Conservation (phyloP, 2,797 vertebrate genomes). For the Streptopelia turtur region DNA sequence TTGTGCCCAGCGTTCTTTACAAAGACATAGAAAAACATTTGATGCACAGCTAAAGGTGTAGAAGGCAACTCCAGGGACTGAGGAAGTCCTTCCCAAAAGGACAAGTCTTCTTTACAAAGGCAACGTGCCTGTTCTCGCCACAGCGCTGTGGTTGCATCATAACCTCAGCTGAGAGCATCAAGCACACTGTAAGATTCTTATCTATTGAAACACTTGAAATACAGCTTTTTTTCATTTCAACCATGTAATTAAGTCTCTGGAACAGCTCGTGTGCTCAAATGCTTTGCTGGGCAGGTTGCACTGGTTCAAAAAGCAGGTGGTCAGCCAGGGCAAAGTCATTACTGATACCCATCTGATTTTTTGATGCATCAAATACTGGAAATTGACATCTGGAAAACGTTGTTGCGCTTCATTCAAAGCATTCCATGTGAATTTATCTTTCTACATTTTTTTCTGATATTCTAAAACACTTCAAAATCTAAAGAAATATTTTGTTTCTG, state of each 20-base stretch:
- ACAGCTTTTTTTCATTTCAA: not conserved
- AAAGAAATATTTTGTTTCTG: not conserved
- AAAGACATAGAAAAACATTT: not conserved
- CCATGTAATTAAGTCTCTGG: not conserved
- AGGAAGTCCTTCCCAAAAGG: not conserved
- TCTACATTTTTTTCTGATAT: not conserved
- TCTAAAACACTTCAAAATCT: not conserved
- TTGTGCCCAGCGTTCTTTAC: not conserved
- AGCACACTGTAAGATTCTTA: not conserved
- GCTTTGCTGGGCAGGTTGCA: not conserved
- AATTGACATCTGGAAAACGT: not conserved
- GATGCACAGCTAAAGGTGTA: not conserved
- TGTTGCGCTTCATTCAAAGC: not conserved
- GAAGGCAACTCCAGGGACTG: not conserved
- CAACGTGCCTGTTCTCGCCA: rapidly evolving
- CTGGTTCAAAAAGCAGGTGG: not conserved
- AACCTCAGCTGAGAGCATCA: not conserved
- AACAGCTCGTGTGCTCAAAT: not conserved
- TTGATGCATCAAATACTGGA: not conserved
- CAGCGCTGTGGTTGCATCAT: not conserved
- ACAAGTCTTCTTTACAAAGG: not conserved
- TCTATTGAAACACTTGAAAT: not conserved
- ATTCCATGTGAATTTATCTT: not conserved
- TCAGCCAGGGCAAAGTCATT: not conserved
- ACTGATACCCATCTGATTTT: not conserved